A percentile compares a stretch with the other conserved stretches of the same genome.
Evolutionary conservation across 2,888 invertebrate species (phyloP).

Genomic region (Leptopilina drosophilae): DNA sequence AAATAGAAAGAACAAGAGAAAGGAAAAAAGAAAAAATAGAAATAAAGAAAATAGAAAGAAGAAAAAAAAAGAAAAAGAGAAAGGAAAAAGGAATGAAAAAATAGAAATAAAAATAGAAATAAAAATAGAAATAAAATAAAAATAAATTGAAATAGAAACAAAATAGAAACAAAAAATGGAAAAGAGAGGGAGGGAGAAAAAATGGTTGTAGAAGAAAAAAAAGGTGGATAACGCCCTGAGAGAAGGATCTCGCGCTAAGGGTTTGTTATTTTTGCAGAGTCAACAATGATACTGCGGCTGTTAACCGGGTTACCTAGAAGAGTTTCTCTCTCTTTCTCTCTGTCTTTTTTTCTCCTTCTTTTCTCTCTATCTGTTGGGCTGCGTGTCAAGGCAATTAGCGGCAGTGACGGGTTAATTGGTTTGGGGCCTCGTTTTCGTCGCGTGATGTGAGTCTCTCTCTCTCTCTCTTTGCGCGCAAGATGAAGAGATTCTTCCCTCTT

Average conservation of each 20-base stretch:
- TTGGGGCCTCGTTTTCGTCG: slow-evolving; percentile 67
- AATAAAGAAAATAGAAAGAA: no score
- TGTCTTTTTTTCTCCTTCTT: slow-evolving; percentile 45
- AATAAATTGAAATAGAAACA: no score
- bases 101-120: no score
- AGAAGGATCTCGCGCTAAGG: neutral
- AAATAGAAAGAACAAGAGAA: no score
- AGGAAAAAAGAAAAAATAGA: no score
- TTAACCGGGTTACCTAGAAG: slow-evolving; percentile 54
- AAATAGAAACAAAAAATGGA: no score
- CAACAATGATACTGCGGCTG: slow-evolving; percentile 18
- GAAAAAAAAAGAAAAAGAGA: neutral
- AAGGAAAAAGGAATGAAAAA: no score
- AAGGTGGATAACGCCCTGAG: slow-evolving; percentile 1
- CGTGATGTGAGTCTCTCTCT: slow-evolving; percentile 62
- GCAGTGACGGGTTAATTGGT: slow-evolving; percentile 71
- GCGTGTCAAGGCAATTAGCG: slow-evolving; percentile 65
- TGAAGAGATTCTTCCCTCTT: slow-evolving; percentile 49
- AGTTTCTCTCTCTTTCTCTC: neutral
- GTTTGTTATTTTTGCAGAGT: slow-evolving; percentile 21
- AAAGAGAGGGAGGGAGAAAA: no score
- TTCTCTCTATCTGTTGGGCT: neutral
- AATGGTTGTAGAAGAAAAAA: neutral
- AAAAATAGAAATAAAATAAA: no score
- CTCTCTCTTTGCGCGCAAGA: slow-evolving; percentile 42